phyloP scores from a whole-genome alignment of 2,888 invertebrate genomes.

The Teinopalpus imperialis region DNA sequence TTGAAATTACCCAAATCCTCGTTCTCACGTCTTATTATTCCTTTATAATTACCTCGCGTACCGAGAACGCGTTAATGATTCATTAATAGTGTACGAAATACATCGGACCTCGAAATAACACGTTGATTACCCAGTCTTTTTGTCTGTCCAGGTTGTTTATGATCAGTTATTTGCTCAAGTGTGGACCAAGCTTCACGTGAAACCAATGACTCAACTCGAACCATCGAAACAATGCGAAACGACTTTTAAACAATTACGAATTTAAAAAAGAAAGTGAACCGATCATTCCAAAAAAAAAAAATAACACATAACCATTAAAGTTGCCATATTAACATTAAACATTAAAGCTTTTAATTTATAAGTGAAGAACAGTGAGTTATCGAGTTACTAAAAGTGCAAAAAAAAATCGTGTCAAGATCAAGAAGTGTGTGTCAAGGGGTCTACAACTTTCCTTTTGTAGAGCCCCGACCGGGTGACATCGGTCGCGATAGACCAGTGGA shows the following conservation, averaged over 20 bases:
- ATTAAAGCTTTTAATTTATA: conserved; percentile 42
- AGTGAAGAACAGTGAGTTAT: conserved; percentile 44
- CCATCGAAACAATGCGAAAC: conserved; percentile 38
- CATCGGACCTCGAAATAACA: conserved; percentile 52
- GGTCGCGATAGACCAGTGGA: conserved; percentile 58
- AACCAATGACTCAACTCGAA: conserved; percentile 47
- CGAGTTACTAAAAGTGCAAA: conserved; percentile 39
- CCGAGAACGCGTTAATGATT: conserved; percentile 49
- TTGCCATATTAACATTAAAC: conserved; percentile 76
- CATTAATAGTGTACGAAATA: conserved; percentile 48
- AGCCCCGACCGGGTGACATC: conserved; percentile 65
- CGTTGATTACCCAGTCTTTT: conserved; percentile 54
- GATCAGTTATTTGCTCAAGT: conserved; percentile 65
- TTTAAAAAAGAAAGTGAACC: conserved; percentile 43
- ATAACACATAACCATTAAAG: conserved; percentile 61
- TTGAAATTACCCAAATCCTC: conserved; percentile 32
- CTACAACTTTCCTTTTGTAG: conserved; percentile 76
- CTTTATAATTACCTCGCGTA: conserved; percentile 40
- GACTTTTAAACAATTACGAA: conserved; percentile 44
- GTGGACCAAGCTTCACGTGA: conserved; percentile 53
- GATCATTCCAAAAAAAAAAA: conserved; percentile 64
- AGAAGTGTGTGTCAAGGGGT: conserved; percentile 76
- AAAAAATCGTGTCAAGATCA: conserved; percentile 76
- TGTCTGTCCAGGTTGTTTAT: conserved; percentile 43
- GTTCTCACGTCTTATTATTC: conserved; percentile 34